phyloP scores from a whole-genome alignment of 2,888 invertebrate species.

The Pilophorus perplexus region DNA sequence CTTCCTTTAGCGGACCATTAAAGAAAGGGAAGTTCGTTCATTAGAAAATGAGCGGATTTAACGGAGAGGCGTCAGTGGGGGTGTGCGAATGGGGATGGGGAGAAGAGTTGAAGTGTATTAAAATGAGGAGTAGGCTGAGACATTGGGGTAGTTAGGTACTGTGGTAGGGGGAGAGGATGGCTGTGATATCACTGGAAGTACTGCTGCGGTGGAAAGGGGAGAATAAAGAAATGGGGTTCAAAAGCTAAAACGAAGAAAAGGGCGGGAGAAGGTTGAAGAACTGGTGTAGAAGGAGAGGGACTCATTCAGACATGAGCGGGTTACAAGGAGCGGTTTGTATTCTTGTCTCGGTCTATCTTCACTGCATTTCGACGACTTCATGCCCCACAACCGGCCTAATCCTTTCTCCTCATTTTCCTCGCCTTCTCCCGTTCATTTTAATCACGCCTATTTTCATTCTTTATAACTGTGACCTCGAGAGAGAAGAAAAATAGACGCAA shows the following conservation, averaged over 20 bases:
- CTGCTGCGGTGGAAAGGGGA: too few species aligned
- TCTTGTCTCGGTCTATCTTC: conserved; percentile 20
- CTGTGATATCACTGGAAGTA: too few species aligned
- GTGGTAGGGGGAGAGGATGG: too few species aligned
- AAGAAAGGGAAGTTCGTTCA: conserved; percentile 29
- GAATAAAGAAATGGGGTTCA: too few species aligned
- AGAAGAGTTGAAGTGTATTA: conserved; percentile 1
- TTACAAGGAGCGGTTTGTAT: conserved; percentile 34
- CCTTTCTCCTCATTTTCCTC: not conserved
- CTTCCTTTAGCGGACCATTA: conserved; percentile 34
- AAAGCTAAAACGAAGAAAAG: too few species aligned
- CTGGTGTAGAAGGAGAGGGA: too few species aligned
- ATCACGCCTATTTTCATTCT: not conserved
- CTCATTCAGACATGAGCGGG: too few species aligned
- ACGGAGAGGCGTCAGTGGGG: not conserved
- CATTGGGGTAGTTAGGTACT: too few species aligned
- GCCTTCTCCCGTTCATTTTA: not conserved
- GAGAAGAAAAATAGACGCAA: too few species aligned
- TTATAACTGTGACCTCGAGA: not conserved
- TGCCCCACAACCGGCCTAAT: not conserved
- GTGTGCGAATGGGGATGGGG: not conserved
- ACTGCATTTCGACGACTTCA: conserved; percentile 9
- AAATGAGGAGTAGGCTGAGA: conserved; percentile 30
- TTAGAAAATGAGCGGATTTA: conserved; percentile 10
- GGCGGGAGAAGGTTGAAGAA: too few species aligned